These are phyloP conservation scores for Hetaerina americana DNA, from an alignment of 1,140 invertebrate species.

Conservation along the genomic window DNA sequence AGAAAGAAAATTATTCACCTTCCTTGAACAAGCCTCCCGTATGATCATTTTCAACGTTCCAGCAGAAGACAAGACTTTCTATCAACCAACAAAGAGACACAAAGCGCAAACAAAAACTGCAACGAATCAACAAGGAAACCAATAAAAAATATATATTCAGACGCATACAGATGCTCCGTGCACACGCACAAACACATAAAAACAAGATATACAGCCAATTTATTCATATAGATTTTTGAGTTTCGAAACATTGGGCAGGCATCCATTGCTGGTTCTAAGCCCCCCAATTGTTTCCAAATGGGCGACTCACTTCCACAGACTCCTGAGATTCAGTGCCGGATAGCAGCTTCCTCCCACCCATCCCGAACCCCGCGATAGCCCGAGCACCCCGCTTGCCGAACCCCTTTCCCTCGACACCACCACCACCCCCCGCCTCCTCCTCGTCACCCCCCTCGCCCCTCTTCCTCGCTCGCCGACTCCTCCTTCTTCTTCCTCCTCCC, in stretches of 20 bases:
- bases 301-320: background rate
- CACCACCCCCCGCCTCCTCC: background rate
- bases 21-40: too few relatives aligned
- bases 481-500: background rate
- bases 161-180: background rate
- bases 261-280: background rate
- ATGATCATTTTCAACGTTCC: too few relatives aligned
- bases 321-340: background rate
- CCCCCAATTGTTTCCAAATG: background rate
- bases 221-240: too few relatives aligned
- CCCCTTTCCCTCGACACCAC: background rate
- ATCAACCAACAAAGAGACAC: too few relatives aligned
- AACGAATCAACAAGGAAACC: background rate
- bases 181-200: background rate
- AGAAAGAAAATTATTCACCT: too few relatives aligned
- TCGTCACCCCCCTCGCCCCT: background rate
- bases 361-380: background rate
- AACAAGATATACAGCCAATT: background rate
- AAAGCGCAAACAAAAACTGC: too few relatives aligned
- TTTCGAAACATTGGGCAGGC: too few relatives aligned
- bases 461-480: too few relatives aligned
- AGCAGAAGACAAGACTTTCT: too few relatives aligned
- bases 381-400: too few relatives aligned
- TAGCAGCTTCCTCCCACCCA: background rate
- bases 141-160: background rate